Base-by-base conservation (phyloP, 2,888 invertebrate genomes). In the Dolomedes plantarius region DNA sequence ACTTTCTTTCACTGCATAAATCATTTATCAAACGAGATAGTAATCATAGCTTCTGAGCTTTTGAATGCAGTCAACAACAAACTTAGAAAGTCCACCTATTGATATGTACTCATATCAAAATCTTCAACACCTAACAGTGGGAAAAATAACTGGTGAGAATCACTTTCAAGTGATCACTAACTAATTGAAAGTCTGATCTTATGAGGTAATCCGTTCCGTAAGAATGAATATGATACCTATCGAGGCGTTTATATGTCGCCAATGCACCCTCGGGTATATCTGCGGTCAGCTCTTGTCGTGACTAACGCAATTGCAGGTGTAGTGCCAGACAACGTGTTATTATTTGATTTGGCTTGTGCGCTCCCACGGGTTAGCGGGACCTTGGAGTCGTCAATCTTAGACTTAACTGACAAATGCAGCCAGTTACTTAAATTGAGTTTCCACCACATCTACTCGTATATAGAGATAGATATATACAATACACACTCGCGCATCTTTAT, bases 311-410 rank as follows among this genome's bases (percentile, higher is more conserved):
- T 50, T 36, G 50, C 78, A 78, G 78, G 78, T 78, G 78, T 78
- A 78, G 32, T n/a, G 32, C 29, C 23, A 80, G 80, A 80, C 80
- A 80, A 80, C 80, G 68, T 80, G 56, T 80, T 80, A 80, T 80
- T 80, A 80, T 80, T 74, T 80, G 80, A 80, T 80, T 80, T 80
- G 72, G 62, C 73, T 65, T 73, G 80, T 65, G 39, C 74, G 80
- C 80, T 78, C 78, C 41, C 69, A 39, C 71, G 62, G 62, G 23
- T 32, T 67, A 41, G 27, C 64, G 65, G 46, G 74, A 74, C 73
- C 80, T 80, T 65, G 50, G 62, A 80, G 73, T 80, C 80, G 80
- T 80, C 74, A 80, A 80, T 80, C 80, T 80, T 80, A 41, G 67
- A 36, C 56, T 80, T 80, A 80, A 80, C 73, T 73, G 80, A 80